phyloP scores from a whole-genome alignment of 2,888 invertebrate genomes.

The Antheraea yamamai region DNA sequence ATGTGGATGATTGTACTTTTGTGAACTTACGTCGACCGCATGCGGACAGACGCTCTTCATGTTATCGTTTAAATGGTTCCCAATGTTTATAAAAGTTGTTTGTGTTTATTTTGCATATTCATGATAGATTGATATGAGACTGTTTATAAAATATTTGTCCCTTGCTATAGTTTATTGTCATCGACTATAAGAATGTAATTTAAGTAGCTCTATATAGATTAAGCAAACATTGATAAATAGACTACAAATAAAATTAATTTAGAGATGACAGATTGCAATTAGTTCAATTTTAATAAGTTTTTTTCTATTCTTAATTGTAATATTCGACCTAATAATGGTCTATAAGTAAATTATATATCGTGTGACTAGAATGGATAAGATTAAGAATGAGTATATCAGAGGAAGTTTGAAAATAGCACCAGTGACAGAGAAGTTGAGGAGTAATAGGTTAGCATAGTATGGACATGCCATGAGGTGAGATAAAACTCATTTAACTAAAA shows the following conservation, averaged over 20 bases:
- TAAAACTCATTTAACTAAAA: no score
- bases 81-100: neutral
- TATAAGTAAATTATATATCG: no score
- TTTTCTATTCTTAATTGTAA: no score
- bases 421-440: no score
- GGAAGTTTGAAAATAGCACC: no score
- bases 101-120: neutral
- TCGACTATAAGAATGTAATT: neutral
- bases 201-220: neutral
- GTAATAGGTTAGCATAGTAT: no score
- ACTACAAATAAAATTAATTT: neutral
- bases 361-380: no score
- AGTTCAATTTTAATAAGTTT: neutral
- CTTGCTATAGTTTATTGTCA: neutral
- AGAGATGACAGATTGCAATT: neutral
- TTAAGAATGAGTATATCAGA: no score
- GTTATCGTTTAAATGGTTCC: neutral
- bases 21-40: constrained; percentile 32
- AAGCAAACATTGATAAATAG: neutral
- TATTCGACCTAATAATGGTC: no score
- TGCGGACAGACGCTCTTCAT: constrained; percentile 18
- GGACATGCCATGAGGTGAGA: no score
- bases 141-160: no score
- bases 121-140: neutral
- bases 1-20: constrained; percentile 37